A percentile compares a stretch with the other conserved stretches of the same genome.
Evolutionary conservation across 2,797 vertebrate genomes (phyloP).

Genomic region (Chiloscyllium punctatum): DNA sequence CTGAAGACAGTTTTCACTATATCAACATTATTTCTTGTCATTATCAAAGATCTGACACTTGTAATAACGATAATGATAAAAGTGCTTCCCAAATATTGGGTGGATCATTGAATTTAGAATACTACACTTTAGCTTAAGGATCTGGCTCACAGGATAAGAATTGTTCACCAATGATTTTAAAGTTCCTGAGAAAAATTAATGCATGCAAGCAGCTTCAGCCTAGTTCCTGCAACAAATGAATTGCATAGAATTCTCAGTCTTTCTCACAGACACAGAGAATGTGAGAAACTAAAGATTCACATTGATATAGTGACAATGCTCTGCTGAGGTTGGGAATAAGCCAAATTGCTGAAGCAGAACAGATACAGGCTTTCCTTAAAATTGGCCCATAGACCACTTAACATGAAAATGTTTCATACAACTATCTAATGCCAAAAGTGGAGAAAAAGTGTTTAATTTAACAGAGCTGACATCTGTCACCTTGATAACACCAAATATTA

Average conservation of each 20-base stretch:
- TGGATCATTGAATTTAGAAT: not conserved
- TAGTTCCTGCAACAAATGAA: not conserved
- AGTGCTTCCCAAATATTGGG: not conserved
- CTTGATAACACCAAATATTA: not conserved
- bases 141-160: not conserved
- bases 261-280: not conserved
- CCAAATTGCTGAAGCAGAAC: not conserved
- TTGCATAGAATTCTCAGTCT: not conserved
- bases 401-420: not conserved
- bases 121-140: not conserved
- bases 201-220: not conserved
- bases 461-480: constrained; percentile 6
- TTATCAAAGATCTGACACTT: not conserved
- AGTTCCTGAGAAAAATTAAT: not conserved
- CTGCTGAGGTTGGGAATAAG: not conserved
- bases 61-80: not conserved
- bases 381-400: not conserved
- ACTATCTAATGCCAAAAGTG: not conserved
- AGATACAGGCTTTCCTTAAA: not conserved
- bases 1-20: not conserved
- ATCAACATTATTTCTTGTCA: not conserved
- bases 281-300: not conserved
- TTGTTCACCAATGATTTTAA: not conserved
- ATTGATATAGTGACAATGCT: not conserved
- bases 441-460: too few relatives aligned